Evolutionary conservation across 2,888 invertebrate genomes (phyloP).

Genomic region (Brachylomia viminalis): DNA sequence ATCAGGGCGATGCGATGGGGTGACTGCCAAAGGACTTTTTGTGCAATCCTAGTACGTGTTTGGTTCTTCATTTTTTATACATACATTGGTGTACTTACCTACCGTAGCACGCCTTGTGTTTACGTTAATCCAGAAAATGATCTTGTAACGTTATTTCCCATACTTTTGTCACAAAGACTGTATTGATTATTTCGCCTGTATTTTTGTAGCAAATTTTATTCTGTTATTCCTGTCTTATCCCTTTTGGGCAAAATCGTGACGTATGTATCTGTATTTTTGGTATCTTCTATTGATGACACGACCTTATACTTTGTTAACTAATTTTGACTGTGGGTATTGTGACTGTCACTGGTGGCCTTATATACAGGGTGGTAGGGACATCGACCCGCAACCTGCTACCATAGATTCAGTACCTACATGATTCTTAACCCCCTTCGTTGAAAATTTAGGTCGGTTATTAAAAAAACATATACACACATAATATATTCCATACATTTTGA

Average conservation of each 20-base stretch:
- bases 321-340: no score
- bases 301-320: no score
- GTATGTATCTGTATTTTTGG: no score
- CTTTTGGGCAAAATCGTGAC: background rate
- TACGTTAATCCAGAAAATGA: background rate
- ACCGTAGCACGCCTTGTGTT: background rate
- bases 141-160: background rate
- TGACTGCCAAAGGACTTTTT: background rate
- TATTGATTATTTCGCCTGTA: background rate
- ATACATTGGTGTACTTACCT: background rate
- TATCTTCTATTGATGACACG: background rate
- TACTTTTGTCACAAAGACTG: background rate
- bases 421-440: no score
- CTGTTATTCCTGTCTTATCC: no score
- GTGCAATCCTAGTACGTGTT: slow-evolving; percentile 6
- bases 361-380: no score
- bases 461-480: no score
- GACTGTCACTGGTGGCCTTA: no score
- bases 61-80: background rate
- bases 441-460: no score
- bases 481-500: no score
- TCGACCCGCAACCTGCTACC: no score
- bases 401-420: no score
- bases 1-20: background rate
- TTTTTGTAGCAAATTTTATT: background rate